Base-by-base conservation (phyloP, 2,888 invertebrate genomes). In the Hypomecis punctinalis region DNA sequence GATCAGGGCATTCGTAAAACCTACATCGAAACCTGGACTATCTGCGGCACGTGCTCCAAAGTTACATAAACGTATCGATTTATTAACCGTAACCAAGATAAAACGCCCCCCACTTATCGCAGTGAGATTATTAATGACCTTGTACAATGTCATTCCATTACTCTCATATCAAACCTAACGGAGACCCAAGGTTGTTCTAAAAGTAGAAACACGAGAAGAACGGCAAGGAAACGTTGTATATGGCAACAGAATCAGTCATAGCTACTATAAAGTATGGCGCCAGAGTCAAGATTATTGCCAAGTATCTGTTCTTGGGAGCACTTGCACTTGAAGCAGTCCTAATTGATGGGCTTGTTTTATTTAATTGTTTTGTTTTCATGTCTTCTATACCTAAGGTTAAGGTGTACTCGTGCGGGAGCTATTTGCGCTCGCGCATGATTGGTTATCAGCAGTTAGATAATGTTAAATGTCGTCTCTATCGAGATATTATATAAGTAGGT, bases 101-200 rank as follows among this genome's bases (percentile, higher is more conserved):
- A 64, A 62, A 64, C 63, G 55, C 49, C 61, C 61, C 45, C 51
- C 9, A 13, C 73, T 59, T 70, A 46, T 57, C 61, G 51, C 42
- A 67, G 63, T 54, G 61, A 76, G 77, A 81, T 82, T 79, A 79
- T 72, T 70, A 69, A 67, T 74, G 85, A 88, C 90, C 89, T 90
- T 88, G 82, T 75, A 72, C 87, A 89, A 88, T 85, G 90, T 88
- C 89, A 88, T 69, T 67, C 63, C 54, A 67, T 70, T 70, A 8
- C 67, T 63, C 65, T 73, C 67, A 70, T 74, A 75, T 72, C 76
- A 77, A 80, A 80, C 78, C 80, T 85, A 82, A 82, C 77, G 74
- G 74, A 77, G 76, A 72, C 74, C 77, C 88, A 89, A 90, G 88
- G 88, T 74, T 78, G 60, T 63, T 74, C 82, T 86, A 82, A 72